Percentiles rank a stretch among this genome's conserved stretches.
These are phyloP conservation scores for Sialia sialis DNA, from an alignment of 2,113 vertebrate species.

Conservation along the genomic window DNA sequence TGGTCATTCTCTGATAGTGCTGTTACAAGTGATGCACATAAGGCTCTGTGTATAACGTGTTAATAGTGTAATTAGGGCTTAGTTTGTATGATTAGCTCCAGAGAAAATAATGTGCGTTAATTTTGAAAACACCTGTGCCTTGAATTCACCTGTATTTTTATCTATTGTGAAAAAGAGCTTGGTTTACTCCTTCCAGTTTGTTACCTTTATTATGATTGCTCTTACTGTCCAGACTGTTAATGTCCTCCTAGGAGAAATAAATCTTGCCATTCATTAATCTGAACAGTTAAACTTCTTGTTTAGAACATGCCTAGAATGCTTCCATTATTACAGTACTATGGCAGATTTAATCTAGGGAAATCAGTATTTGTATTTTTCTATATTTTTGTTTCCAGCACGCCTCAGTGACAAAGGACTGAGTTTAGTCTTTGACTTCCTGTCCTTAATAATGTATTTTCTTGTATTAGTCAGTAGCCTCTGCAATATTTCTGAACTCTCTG, in stretches of 20 bases:
- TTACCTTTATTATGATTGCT: neutral
- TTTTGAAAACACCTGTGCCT: constrained; percentile 47
- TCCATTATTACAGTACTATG: neutral
- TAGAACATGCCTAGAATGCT: neutral
- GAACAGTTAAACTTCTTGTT: neutral
- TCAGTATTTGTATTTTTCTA: neutral
- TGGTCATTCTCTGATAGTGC: constrained; percentile 18
- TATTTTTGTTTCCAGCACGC: neutral
- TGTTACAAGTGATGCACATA: neutral
- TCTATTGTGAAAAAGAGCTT: neutral
- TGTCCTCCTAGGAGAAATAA: neutral
- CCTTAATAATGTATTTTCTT: neutral
- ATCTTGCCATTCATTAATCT: neutral
- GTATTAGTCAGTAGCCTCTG: neutral
- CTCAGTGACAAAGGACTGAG: neutral
- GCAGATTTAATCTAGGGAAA: neutral
- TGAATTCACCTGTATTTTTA: constrained; percentile 27
- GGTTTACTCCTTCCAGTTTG: neutral
- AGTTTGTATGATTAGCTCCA: constrained; percentile 57
- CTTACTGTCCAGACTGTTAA: neutral
- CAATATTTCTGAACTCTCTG: neutral
- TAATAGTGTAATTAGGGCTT: constrained; percentile 41
- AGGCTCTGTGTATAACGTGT: neutral
- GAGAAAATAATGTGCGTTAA: constrained; percentile 58
- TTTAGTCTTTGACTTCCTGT: constrained; percentile 11